Percentiles rank a stretch among this genome's conserved stretches.
These are phyloP conservation scores for Tetramorium parvispinum DNA, from an alignment of 1,140 invertebrate species.

Conservation along the genomic window DNA sequence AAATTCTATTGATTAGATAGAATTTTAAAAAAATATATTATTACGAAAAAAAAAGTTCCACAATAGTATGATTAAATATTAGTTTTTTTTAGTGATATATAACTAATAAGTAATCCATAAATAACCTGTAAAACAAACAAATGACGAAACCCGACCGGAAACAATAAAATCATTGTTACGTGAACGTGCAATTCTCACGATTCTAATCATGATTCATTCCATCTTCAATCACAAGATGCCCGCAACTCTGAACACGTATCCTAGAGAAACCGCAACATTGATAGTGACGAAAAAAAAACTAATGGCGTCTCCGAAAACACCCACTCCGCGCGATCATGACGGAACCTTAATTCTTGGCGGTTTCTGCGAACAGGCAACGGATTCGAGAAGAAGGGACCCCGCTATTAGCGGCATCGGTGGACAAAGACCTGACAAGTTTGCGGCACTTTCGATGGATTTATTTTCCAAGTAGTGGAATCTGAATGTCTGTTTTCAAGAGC, in stretches of 20 bases:
- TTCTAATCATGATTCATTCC: conserved; percentile 36
- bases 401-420: conserved; percentile 74
- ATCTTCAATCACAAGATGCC: conserved; percentile 6
- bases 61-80: neutral
- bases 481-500: conserved; percentile 53
- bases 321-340: conserved; percentile 23
- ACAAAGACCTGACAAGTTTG: conserved; percentile 79
- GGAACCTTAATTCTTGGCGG: conserved; percentile 43
- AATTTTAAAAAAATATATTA: neutral
- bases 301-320: conserved; percentile 37
- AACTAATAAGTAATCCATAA: neutral
- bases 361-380: conserved; percentile 33
- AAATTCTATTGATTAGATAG: neutral
- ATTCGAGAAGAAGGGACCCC: conserved; percentile 55
- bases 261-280: conserved; percentile 49
- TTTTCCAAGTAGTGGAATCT: conserved; percentile 53
- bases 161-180: neutral
- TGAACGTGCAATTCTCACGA: conserved; percentile 11
- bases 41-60: neutral
- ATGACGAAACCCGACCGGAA: neutral
- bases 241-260: neutral
- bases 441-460: conserved; percentile 79
- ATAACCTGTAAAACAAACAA: neutral
- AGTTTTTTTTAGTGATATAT: neutral
- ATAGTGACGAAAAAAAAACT: conserved; percentile 35